These are phyloP conservation scores for Trichonephila clavipes DNA, from an alignment of 1,140 invertebrate species.

Conservation along the genomic window DNA sequence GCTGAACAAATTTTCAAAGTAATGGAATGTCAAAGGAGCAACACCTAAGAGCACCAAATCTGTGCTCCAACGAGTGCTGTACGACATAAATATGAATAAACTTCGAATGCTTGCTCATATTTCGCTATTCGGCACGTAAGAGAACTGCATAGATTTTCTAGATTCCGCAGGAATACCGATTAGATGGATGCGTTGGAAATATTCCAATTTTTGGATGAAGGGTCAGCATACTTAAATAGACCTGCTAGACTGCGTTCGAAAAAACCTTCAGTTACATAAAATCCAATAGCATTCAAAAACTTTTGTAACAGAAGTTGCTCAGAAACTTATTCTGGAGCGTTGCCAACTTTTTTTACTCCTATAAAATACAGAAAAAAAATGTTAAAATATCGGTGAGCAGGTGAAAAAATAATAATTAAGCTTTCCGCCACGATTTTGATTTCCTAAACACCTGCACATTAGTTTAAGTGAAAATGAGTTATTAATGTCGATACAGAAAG, in stretches of 20 bases:
- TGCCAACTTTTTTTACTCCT: neutral
- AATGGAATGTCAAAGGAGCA: neutral
- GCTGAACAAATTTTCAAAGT: no score
- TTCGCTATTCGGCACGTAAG: conserved; percentile 7
- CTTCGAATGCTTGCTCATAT: neutral
- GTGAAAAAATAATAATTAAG: conserved; percentile 29
- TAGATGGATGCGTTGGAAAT: conserved; percentile 24
- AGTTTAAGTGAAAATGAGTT: conserved; percentile 28
- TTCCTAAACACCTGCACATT: conserved; percentile 40
- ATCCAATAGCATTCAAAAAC: neutral
- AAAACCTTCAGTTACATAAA: neutral
- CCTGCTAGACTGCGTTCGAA: neutral
- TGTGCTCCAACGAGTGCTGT: neutral
- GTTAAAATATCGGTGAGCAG: neutral
- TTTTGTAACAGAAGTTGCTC: neutral
- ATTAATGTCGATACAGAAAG: neutral
- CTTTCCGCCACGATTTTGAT: neutral
- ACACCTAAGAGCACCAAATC: neutral
- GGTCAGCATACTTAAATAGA: conserved; percentile 15
- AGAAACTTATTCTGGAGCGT: neutral
- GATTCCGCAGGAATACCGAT: neutral
- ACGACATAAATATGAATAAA: conserved; percentile 28
- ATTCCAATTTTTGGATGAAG: neutral
- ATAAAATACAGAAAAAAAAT: neutral
- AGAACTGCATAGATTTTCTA: neutral